Evolutionary conservation across 2,888 invertebrate species (phyloP).

Genomic region (Conistra vaccinii): DNA sequence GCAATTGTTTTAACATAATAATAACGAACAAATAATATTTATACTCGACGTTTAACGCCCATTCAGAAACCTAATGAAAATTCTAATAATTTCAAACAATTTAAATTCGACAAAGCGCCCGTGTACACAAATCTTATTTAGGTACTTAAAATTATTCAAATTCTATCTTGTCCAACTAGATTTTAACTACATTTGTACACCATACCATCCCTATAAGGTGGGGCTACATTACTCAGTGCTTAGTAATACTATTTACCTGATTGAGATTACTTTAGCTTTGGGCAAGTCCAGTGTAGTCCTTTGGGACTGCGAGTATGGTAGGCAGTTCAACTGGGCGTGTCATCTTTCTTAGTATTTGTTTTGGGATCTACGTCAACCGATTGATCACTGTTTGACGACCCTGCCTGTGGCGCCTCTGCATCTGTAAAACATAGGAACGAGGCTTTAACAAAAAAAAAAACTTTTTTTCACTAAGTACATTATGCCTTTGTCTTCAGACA

Average conservation of each 20-base stretch:
- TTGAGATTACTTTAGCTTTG: slow-evolving; percentile 89
- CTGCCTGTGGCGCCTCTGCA: slow-evolving; percentile 77
- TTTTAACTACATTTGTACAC: slow-evolving; percentile 76
- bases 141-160: slow-evolving; percentile 63
- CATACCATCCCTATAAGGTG: slow-evolving; percentile 76
- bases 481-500: not conserved
- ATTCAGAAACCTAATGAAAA: slow-evolving; percentile 50
- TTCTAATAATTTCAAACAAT: slow-evolving; percentile 54
- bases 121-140: slow-evolving; percentile 59
- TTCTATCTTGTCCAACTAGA: slow-evolving; percentile 67
- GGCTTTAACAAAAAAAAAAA: not conserved
- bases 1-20: slow-evolving; percentile 45
- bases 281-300: slow-evolving; percentile 82
- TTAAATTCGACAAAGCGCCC: slow-evolving; percentile 65
- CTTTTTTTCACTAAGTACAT: too few species aligned
- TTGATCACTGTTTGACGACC: slow-evolving; percentile 79
- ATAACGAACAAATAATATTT: slow-evolving; percentile 41
- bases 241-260: slow-evolving; percentile 84
- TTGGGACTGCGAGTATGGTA: slow-evolving; percentile 73
- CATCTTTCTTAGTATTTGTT: slow-evolving; percentile 75
- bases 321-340: slow-evolving; percentile 85
- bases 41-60: slow-evolving; percentile 63
- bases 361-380: slow-evolving; percentile 75
- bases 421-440: slow-evolving; percentile 74
- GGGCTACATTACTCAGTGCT: slow-evolving; percentile 81